Evolutionary conservation across 2,888 invertebrate genomes (phyloP).

Genomic region (Rugalucina vietnamica): DNA sequence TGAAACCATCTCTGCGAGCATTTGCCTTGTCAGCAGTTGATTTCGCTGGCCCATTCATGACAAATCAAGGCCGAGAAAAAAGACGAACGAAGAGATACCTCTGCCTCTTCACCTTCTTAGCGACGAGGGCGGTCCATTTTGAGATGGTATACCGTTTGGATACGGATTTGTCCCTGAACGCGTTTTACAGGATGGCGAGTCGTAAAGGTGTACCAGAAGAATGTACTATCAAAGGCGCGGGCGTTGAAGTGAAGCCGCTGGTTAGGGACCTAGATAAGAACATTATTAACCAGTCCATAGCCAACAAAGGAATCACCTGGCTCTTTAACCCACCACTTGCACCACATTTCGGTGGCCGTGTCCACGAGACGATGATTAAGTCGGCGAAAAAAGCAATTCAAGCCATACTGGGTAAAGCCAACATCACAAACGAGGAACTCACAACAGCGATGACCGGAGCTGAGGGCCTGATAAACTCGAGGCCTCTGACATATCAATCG

Average conservation of each 20-base stretch:
- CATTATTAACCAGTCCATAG: conserved; percentile 23
- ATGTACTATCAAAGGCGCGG: conserved; percentile 42
- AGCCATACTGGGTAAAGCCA: conserved; percentile 33
- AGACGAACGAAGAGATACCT: conserved; percentile 12
- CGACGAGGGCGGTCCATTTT: conserved; percentile 46
- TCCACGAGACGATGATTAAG: conserved; percentile 51
- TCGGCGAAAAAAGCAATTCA: conserved; percentile 54
- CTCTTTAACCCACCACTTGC: conserved; percentile 56
- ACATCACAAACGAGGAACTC: conserved; percentile 51
- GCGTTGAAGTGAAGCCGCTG: conserved; percentile 34
- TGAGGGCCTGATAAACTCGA: conserved; percentile 46
- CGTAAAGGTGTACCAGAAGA: conserved; percentile 44
- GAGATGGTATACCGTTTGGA: conserved; percentile 42
- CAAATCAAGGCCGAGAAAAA: conserved; percentile 39
- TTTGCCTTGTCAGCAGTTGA: conserved; percentile 23
- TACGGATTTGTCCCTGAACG: conserved; percentile 50
- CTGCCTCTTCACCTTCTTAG: conserved; percentile 50
- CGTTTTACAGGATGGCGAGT: conserved; percentile 36
- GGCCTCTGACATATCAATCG: conserved; percentile 42
- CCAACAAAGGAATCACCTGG: conserved; percentile 44
- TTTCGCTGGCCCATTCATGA: conserved; percentile 33
- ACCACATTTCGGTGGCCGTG: conserved; percentile 59
- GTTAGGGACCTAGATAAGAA: conserved; percentile 23
- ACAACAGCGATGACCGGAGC: conserved; percentile 41
- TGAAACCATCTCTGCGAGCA: conserved; percentile 4